Base-by-base conservation (phyloP, 2,797 vertebrate genomes). In the Phoxinus dragarum region DNA sequence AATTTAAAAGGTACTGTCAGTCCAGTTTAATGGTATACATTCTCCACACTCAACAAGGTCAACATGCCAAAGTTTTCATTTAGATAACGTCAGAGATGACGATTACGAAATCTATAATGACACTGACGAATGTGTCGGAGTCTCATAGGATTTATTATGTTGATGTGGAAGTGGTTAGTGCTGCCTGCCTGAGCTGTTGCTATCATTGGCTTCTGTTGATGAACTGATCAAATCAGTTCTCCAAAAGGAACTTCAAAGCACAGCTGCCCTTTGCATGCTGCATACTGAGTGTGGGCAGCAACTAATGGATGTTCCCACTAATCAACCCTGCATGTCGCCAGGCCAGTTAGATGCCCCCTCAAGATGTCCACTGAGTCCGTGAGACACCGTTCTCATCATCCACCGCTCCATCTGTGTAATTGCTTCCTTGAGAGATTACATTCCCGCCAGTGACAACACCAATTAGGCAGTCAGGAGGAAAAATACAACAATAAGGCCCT, bases 381-480 rank as follows among this genome's bases (percentile, higher is more conserved):
- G 87, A 91, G 89, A 89, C 69, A 86, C 81, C 89, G 87, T 88
- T 86, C 86, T 90, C 90, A 91, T 89, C 56, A 64, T 66, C 77
- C 77, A 74, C 77, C 34, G 17, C 90, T 90, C 86, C 92, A 91
- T 92, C 91, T 91, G 31, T 88, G 67, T 92, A 93, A 93, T 93
- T 88, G 88, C 93, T 89, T 94, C 93, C 92, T 93, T 88, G 89
- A 86, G 86, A 90, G 91, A 94, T 94, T 91, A 89, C 79, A 68
- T 88, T 89, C 88, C 89, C 88, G 80, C 89, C 89, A 89, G 88
- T 91, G 89, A 86, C 82, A 86, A 90, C 88, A 88, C 86, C 79
- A 69, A 90, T 90, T 87, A 82, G 54, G 83, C 88, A 89, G 38
- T 89, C 86, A 86, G 81, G 66, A 74, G 80, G 88, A 91, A 92